Evolutionary conservation across 2,797 vertebrate species (phyloP), one percentile per base, ranked within the genome.

Genomic region (Urocyon cinereoargenteus): DNA sequence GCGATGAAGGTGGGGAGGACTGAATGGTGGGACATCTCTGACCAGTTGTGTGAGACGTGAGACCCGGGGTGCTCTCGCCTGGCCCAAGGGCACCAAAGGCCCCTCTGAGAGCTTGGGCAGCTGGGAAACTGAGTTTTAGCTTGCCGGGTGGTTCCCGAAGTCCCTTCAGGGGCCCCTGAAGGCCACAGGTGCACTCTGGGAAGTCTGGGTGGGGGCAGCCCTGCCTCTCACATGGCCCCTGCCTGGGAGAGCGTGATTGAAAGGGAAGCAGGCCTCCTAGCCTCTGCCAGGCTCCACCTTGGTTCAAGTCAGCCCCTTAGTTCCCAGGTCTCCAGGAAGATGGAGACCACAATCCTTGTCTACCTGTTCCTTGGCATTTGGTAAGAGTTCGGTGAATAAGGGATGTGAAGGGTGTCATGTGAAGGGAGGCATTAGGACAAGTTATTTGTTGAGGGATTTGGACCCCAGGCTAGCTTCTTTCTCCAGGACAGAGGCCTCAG

Each of bases 1-100:
- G 81, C 24, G 28, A 2, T 16, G 53, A 16, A 53, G 16, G 6
- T 2, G 1, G 45, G 0, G 0, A 15, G 61, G 24, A n/a, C 21
- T 22, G 51, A 24, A 73, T 0, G 26, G 19, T 28, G 26, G 75
- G 51, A 34, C 24, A n/a, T 36, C 45, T 73, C 75, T 34, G 61
- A 83, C 18, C 70, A 66, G 64, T 21, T 21, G 53, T 34, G 49
- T 14, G 1, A 5, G 36, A 10, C 53, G 13, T 28, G 45, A 57
- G 66, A 26, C 36, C 64, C 11, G 26, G 21, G 24, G 12, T 51
- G 61, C 2, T 49, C n/a, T 22, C 26, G 12, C 45, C 59, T 34
- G 16, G 68, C 51, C 53, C 45, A 77, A 36, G 34, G 49, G 70
- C 28, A 34, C 83, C 11, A 3, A 22, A 59, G 34, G 26, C 36